phyloP scores from a whole-genome alignment of 1,140 invertebrate genomes.

The Antheraea pernyi region DNA sequence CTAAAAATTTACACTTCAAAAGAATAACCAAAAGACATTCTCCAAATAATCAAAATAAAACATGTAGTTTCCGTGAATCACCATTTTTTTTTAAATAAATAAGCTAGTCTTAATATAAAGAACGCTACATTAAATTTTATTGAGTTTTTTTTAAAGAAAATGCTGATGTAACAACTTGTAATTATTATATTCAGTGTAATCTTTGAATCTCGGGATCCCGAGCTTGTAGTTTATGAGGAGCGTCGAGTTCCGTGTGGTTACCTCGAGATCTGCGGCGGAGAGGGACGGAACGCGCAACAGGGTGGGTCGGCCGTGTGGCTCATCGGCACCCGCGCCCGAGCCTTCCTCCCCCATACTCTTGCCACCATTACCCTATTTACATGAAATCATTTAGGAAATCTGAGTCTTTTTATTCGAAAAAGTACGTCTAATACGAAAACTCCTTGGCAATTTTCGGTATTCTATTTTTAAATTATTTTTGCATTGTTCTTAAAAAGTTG shows the following conservation, averaged over 20 bases:
- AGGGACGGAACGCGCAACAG: constrained; percentile 79
- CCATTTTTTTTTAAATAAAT: too few species aligned
- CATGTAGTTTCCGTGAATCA: too few species aligned
- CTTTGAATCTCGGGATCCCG: not conserved
- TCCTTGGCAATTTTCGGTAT: not conserved
- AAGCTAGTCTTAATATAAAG: not conserved
- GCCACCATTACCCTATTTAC: constrained; percentile 57
- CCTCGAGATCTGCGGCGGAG: constrained; percentile 74
- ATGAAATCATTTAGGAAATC: not conserved
- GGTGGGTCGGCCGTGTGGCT: constrained; percentile 69
- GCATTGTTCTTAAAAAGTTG: too few species aligned
- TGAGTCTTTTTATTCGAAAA: not conserved
- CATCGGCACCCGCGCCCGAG: constrained; percentile 37
- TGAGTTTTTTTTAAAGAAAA: not conserved
- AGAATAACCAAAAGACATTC: too few species aligned
- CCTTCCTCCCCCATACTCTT: constrained; percentile 45
- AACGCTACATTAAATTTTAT: not conserved
- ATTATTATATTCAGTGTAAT: not conserved
- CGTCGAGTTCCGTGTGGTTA: constrained; percentile 25
- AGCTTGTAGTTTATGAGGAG: not conserved
- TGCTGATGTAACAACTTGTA: not conserved
- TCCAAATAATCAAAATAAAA: too few species aligned
- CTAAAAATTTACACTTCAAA: too few species aligned
- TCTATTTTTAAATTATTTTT: too few species aligned
- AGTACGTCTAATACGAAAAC: not conserved